Percentiles rank a stretch among this genome's conserved stretches.
phyloP scores from a whole-genome alignment of 1,140 invertebrate species.

The Eurytemora carolleeae region DNA sequence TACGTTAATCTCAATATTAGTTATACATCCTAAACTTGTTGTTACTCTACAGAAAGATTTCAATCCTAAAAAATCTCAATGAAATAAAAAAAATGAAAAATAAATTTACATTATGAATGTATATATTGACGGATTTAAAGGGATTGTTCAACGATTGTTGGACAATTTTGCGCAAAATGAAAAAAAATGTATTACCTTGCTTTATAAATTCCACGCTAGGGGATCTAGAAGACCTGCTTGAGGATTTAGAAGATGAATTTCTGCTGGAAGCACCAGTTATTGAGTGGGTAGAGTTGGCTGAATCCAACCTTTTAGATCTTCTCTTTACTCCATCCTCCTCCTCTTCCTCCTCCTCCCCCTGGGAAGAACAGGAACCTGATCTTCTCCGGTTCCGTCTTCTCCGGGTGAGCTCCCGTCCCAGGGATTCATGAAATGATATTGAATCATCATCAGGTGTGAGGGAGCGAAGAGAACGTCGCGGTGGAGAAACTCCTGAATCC shows the following conservation, averaged over 20 bases:
- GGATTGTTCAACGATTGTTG: too few relatives aligned
- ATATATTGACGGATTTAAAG: too few relatives aligned
- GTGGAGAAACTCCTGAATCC: background rate
- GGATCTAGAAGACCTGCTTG: background rate
- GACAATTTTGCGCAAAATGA: too few relatives aligned
- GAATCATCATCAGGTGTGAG: background rate
- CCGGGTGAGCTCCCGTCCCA: background rate
- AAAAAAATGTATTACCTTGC: background rate
- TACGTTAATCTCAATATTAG: too few relatives aligned
- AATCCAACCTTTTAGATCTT: background rate
- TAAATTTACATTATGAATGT: too few relatives aligned
- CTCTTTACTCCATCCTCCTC: background rate
- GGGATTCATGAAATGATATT: background rate
- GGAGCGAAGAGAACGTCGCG: background rate
- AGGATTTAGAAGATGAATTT: background rate
- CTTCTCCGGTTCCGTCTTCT: background rate
- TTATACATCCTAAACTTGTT: too few relatives aligned
- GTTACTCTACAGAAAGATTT: too few relatives aligned
- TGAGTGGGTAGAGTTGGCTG: background rate
- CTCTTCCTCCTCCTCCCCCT: background rate
- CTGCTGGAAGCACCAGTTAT: background rate
- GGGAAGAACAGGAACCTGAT: background rate
- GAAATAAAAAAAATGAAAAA: too few relatives aligned
- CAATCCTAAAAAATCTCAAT: too few relatives aligned
- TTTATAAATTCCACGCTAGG: background rate